Base-by-base conservation (phyloP, 2,113 vertebrate species). In the Acrocephalus arundinaceus region DNA sequence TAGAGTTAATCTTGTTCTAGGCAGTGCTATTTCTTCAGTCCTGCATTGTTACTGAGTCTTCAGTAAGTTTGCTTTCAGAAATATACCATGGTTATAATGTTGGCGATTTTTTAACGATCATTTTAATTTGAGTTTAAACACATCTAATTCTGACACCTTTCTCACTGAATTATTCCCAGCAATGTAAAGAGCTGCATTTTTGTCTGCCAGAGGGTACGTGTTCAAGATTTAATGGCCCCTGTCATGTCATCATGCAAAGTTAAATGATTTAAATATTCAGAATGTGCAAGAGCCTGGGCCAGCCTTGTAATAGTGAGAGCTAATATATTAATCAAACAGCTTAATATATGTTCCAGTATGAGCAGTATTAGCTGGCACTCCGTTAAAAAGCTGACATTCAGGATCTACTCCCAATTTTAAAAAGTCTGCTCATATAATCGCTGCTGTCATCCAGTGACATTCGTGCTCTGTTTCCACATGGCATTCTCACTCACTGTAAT, bases 251-350 rank as follows among this genome's bases (percentile, higher is more conserved):
- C 74, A 82, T 49, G 49, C 70, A 91, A 71, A 89, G 84, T 89
- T 87, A 94, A 94, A 92, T 74, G 48, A 85, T 94, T 87, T 95
- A 95, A 91, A 85, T 92, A 95, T 91, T 92, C 77, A 94, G 70
- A 94, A 81, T 85, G 80, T 86, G 70, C 78, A 79, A 72, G 78
- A 52, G 52, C 66, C 89, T 2, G 1, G 63, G 57, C 55, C 65
- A 89, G 66, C 76, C 70, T 95, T 93, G 84, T 95, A 92, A 87
- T 20, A 79, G 76, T 89, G 73, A 94, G 74, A 92, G 77, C 62
- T 87, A 91, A 95, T 92, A 89, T 66, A 94, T 92, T 96, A 95
- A 95, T 94, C 91, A 94, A 93, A 87, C 54, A 91, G 74, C 87
- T 90, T 94, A 91, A 93, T 92, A n/a, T 84, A 77, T 85, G 48